These are phyloP conservation scores for Anguilla rostrata DNA, from an alignment of 2,113 vertebrate species.

Conservation along the genomic window DNA sequence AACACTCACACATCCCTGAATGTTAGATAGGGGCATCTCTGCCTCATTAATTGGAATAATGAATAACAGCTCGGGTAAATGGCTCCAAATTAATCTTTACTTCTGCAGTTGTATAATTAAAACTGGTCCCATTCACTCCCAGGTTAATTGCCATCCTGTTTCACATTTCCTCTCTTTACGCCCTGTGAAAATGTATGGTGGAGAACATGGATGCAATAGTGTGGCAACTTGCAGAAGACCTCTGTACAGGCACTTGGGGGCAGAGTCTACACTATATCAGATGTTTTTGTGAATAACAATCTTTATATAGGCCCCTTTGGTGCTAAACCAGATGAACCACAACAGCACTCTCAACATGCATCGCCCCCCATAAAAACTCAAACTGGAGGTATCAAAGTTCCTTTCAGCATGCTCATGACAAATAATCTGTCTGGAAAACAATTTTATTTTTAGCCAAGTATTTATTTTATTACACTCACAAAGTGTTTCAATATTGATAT, in stretches of 20 bases:
- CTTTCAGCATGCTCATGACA: slow-evolving; percentile 11
- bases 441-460: slow-evolving; percentile 42
- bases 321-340: background rate
- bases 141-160: slow-evolving; percentile 26
- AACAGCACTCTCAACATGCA: background rate
- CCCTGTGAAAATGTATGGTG: background rate
- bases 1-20: background rate
- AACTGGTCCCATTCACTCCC: slow-evolving; percentile 14
- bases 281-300: background rate
- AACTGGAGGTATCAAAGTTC: background rate
- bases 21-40: background rate
- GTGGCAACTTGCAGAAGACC: background rate
- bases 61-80: slow-evolving; percentile 22
- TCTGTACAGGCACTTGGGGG: too few relatives aligned
- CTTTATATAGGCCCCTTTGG: background rate
- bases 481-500: slow-evolving; percentile 54
- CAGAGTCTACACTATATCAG: background rate
- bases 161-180: background rate
- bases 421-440: slow-evolving; percentile 25
- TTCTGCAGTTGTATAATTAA: slow-evolving; percentile 24
- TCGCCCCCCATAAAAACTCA: background rate
- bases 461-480: slow-evolving; percentile 49
- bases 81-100: slow-evolving; percentile 17
- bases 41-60: slow-evolving; percentile 27
- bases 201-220: background rate